Base-by-base conservation (phyloP, 2,797 vertebrate species). In the Florisuga fusca region DNA sequence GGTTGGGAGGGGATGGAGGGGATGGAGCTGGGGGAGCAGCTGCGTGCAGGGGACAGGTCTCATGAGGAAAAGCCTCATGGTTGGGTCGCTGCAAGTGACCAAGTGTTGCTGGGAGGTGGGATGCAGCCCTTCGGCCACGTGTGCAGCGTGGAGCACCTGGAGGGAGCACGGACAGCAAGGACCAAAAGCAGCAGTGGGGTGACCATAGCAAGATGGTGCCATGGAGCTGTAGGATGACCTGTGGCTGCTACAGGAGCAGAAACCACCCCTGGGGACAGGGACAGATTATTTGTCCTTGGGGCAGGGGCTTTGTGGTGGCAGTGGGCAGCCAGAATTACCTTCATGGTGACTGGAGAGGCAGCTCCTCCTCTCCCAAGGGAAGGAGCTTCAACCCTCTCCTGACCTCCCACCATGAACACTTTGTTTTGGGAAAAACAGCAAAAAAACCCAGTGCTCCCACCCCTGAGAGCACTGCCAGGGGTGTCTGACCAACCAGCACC, bases 401-500 rank as follows among this genome's bases (percentile, higher is more conserved):
- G 25, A 6, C 13, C 31, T 10, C 23, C 31, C 27, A 68, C 36
- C 2, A 0, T 4, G 6, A 82, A 55, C 51, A 27, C 36, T 73
- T 79, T 0, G 2, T 23, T 51, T 55, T 15, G 68, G 83, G 53
- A 51, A 80, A 46, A 93, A 11, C 6, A 62, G 34, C 53, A 50
- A 79, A 15, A 6, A 69, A 38, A 77, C 26, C 18, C 26, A 1
- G 0, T 38, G 63, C 61, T 20, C 27, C 27, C 36, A 15, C n/a
- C 62, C 54, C 46, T 27, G 92, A 58, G 58, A 29, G n/a, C 2
- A 1, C 53, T 55, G 31, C 1, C 4, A 76, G 55, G 15, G 12
- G 3, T 34, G 13, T 20, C 53, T 89, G 81, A 66, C n/a, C 3
- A 1, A 41, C 57, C 83, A 51, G 64, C 0, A 0, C 50, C 3